These are phyloP conservation scores for Dendronephthya gigantea DNA, from an alignment of 64 coral and sea anemone species.

Conservation along the genomic window DNA sequence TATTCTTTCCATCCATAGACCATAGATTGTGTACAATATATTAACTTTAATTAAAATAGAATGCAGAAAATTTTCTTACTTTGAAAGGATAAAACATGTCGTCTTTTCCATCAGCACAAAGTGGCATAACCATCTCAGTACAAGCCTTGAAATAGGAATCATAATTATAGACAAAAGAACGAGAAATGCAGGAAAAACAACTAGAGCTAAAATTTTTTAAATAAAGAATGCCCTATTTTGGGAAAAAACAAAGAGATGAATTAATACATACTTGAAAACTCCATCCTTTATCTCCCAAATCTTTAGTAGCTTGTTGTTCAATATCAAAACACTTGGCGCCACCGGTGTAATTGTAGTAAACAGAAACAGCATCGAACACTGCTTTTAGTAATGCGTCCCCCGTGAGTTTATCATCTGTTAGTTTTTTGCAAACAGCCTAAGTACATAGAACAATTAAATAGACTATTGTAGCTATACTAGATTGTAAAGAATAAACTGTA, in stretches of 20 bases:
- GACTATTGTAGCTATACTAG: no score
- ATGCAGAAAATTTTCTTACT: slow-evolving; percentile 20
- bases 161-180: no score
- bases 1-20: no score
- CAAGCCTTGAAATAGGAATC: slow-evolving; percentile 46
- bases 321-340: slow-evolving; percentile 75
- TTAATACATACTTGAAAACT: slow-evolving; percentile 61
- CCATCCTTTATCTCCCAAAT: slow-evolving; percentile 88
- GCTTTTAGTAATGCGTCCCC: slow-evolving; percentile 52
- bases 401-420: slow-evolving; percentile 53
- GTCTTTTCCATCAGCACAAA: slow-evolving; percentile 72
- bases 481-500: no score
- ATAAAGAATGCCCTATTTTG: background rate
- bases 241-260: background rate
- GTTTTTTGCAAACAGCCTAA: slow-evolving; percentile 55
- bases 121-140: slow-evolving; percentile 95
- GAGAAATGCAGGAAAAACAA: background rate
- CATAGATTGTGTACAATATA: no score
- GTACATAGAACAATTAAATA: background rate
- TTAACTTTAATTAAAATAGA: background rate
- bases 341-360: slow-evolving; percentile 80
- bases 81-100: slow-evolving; percentile 78
- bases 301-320: slow-evolving; percentile 76
- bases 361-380: slow-evolving; percentile 54
- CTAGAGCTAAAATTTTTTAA: background rate